phyloP scores from a whole-genome alignment of 2,113 vertebrate genomes.

The Dicentrarchus labrax region DNA sequence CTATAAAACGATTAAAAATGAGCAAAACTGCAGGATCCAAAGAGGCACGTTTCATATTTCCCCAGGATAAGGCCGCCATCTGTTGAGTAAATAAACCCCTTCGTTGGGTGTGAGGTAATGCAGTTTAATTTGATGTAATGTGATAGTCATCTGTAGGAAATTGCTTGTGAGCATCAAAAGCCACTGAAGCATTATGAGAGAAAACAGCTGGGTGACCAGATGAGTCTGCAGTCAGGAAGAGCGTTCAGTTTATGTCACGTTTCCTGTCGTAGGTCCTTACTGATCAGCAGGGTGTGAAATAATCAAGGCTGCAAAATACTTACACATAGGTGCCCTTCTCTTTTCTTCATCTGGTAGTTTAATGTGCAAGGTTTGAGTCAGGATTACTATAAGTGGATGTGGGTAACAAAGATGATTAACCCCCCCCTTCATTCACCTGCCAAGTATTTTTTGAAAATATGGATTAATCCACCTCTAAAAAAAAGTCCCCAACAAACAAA shows the following conservation, averaged over 20 bases:
- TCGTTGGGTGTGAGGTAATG: conserved; percentile 71
- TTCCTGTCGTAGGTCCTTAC: conserved; percentile 35
- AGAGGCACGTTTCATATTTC: conserved; percentile 59
- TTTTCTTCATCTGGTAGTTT: too few relatives aligned
- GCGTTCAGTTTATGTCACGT: conserved; percentile 27
- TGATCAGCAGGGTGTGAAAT: conserved; percentile 47
- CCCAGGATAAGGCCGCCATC: conserved; percentile 62
- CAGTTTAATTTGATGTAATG: conserved; percentile 76
- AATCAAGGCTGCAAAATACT: conserved; percentile 14
- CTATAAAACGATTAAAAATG: conserved; percentile 43
- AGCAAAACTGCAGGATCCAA: conserved; percentile 51
- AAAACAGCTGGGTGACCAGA: conserved; percentile 79
- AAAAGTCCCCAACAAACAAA: too few relatives aligned
- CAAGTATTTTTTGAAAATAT: too few relatives aligned
- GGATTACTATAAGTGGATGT: too few relatives aligned
- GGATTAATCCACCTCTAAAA: too few relatives aligned
- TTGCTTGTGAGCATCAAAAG: conserved; percentile 72
- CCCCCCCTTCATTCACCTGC: too few relatives aligned
- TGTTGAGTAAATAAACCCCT: conserved; percentile 76
- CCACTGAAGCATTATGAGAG: conserved; percentile 69
- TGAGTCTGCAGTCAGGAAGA: conserved; percentile 57
- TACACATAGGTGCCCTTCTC: too few relatives aligned
- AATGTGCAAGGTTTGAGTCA: too few relatives aligned
- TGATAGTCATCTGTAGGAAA: conserved; percentile 81
- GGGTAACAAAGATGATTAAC: too few relatives aligned